Percentiles rank a stretch among this genome's conserved stretches.
Conservation (phyloP, 2,113 vertebrate species). For the Menidia beryllina region DNA sequence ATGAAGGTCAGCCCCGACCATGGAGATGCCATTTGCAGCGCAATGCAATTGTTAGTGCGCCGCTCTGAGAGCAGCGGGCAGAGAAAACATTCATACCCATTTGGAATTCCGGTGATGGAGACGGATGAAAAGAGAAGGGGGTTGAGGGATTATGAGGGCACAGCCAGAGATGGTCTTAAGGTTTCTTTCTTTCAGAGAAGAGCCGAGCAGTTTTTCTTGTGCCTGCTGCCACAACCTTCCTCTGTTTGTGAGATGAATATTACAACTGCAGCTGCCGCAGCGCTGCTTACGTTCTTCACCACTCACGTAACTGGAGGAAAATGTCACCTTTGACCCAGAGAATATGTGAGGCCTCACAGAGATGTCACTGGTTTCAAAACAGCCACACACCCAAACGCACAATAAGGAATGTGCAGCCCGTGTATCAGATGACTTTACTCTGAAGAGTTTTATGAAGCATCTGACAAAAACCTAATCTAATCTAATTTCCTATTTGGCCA, state of each 20-base stretch:
- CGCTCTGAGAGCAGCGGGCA: slow-evolving; percentile 57
- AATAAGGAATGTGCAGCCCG: background rate
- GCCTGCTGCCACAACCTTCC: slow-evolving; percentile 15
- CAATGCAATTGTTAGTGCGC: slow-evolving; percentile 67
- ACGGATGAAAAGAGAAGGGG: slow-evolving; percentile 54
- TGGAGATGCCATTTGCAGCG: slow-evolving; percentile 67
- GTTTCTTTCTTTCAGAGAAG: slow-evolving; percentile 32
- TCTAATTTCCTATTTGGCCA: no score
- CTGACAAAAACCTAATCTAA: no score
- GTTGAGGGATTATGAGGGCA: slow-evolving; percentile 57
- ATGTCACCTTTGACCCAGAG: slow-evolving; percentile 51
- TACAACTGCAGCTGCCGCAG: slow-evolving; percentile 4
- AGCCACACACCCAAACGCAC: background rate
- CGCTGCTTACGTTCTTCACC: slow-evolving; percentile 29
- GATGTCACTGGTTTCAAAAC: slow-evolving; percentile 28
- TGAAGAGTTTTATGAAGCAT: no score
- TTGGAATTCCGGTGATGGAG: slow-evolving; percentile 70
- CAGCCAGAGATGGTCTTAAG: slow-evolving; percentile 34
- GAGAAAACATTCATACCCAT: slow-evolving; percentile 63
- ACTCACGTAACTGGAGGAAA: background rate
- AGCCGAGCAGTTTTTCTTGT: slow-evolving; percentile 33
- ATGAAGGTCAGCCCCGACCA: slow-evolving; percentile 77
- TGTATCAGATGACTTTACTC: no score
- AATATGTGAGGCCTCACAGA: slow-evolving; percentile 38
- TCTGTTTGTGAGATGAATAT: slow-evolving; percentile 15